Base-by-base conservation (phyloP, 1,140 invertebrate genomes). In the Vanessa tameamea region DNA sequence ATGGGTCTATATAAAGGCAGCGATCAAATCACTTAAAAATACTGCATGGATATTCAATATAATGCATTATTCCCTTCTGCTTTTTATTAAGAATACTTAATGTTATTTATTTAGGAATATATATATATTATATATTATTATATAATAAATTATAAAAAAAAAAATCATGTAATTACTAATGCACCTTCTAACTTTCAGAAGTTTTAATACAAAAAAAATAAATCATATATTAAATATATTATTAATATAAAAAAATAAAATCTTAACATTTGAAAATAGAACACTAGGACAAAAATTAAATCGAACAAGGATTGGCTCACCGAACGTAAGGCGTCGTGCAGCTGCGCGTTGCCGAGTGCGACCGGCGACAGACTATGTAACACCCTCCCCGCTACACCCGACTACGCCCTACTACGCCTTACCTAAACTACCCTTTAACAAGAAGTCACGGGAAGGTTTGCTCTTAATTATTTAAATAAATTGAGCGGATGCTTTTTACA, bases 301-400 rank as follows among this genome's bases (percentile, higher is more conserved):
- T 81, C 67, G 47, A 78, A 79, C 76, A 72, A 75, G 67, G 55
- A 64, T 67, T 66, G 69, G 67, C 86, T 87, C 75, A 89, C 86
- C 81, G 55, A 64, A 53, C 59, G 73, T 73, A 75, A 77, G 80
- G 81, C 81, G 80, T 75, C 75, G 78, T 79, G 80, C 86, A 82
- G 81, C 86, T 84, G 88, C 86, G 86, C 87, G 75, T 73, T 69
- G 83, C 31, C 80, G 79, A 85, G 81, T 83, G 82, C 76, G 78
- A 81, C 72, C 78, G 79, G 20, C 84, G 78, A 81, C 82, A 78
- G 73, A 59, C 57, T 68, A 75, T 61, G 64, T 70, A 67, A 71
- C 73, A 47, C 72, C 78, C 78, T 78, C 76, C 81, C 79, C 78
- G 69, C 71, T 77, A 73, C 79, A 68, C 71, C 47, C 72, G 72